Conservation (phyloP, 2,113 vertebrate genomes). For the Jaculus jaculus region DNA sequence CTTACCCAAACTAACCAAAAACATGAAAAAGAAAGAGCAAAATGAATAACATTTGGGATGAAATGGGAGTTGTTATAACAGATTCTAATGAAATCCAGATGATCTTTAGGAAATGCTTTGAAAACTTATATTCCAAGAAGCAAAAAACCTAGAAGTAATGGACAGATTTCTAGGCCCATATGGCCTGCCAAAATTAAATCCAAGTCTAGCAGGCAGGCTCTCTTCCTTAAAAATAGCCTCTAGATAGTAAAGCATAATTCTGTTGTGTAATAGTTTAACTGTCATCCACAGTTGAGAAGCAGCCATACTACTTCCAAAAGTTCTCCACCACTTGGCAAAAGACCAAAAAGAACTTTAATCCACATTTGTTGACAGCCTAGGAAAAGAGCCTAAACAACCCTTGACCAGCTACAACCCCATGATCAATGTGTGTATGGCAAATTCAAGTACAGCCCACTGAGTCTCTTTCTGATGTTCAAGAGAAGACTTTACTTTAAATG, state of each 20-base stretch:
- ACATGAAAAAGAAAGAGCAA: no score
- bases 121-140: no score
- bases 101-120: no score
- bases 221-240: neutral
- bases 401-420: neutral
- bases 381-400: slow-evolving; percentile 26
- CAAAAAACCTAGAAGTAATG: no score
- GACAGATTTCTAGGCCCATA: no score
- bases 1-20: no score
- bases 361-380: slow-evolving; percentile 18
- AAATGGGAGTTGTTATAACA: no score
- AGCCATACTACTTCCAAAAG: slow-evolving; percentile 24
- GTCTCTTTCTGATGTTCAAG: neutral
- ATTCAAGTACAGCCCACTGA: neutral
- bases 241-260: neutral
- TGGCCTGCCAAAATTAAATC: no score
- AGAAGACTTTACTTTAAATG: neutral
- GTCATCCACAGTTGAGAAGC: neutral
- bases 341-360: slow-evolving; percentile 43
- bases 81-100: no score
- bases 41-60: no score
- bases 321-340: neutral
- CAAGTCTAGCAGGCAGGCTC: neutral
- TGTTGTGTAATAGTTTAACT: slow-evolving; percentile 20
- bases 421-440: neutral